These are phyloP conservation scores for Pseudois nayaur DNA, from an alignment of 2,113 vertebrate genomes.

Conservation along the genomic window DNA sequence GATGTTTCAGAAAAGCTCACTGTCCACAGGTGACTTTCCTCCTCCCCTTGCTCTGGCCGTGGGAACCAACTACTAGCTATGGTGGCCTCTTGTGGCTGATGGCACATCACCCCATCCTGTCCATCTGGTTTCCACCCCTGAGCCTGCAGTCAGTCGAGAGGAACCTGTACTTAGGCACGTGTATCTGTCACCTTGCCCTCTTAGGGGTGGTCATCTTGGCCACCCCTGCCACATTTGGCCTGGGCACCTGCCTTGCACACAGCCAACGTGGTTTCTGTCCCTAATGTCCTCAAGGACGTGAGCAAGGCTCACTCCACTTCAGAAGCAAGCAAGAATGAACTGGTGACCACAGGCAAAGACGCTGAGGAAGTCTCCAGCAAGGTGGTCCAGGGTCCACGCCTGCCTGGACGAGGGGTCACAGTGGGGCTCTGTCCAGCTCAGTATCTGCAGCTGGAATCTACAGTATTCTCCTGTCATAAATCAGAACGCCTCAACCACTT, in stretches of 20 bases:
- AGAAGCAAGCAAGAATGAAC: not conserved
- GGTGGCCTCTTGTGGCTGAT: not conserved
- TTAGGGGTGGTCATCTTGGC: not conserved
- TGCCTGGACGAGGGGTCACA: accelerated
- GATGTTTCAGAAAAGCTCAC: not conserved
- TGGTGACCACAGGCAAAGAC: accelerated
- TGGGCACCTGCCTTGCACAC: not conserved
- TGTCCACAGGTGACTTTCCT: not conserved
- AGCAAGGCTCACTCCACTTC: not conserved
- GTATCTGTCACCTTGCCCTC: not conserved
- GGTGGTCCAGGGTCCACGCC: accelerated
- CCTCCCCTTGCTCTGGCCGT: not conserved
- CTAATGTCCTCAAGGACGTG: not conserved
- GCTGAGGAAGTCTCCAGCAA: accelerated
- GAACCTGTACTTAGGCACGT: accelerated
- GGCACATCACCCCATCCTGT: not conserved
- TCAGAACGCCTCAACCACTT: not conserved
- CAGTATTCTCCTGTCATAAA: not conserved
- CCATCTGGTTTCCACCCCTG: not conserved
- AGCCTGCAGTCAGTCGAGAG: not conserved
- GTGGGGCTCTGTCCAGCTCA: not conserved
- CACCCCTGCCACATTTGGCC: not conserved
- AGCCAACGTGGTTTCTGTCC: not conserved
- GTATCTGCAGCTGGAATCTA: not conserved
- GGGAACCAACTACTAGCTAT: not conserved